A percentile compares a stretch with the other conserved stretches of the same genome.
Conservation (phyloP, 2,888 invertebrate genomes). For the Leptinotarsa tumamoca region DNA sequence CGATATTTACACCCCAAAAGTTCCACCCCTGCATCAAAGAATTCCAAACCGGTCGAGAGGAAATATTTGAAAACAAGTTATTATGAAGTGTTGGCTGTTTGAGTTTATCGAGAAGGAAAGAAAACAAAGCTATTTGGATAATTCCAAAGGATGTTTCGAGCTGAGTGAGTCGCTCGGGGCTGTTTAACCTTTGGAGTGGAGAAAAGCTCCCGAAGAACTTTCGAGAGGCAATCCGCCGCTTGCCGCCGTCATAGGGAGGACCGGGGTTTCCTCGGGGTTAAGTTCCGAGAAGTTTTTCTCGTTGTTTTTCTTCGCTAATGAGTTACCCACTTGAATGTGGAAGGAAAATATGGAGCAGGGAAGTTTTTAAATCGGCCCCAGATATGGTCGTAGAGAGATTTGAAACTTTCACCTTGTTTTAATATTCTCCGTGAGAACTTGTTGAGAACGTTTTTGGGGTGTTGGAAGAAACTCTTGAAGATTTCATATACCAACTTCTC, state of each 20-base stretch:
- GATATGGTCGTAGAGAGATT: background rate
- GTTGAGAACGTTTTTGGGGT: background rate
- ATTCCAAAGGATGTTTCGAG: constrained; percentile 52
- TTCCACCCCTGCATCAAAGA: background rate
- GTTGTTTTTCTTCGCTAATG: constrained; percentile 19
- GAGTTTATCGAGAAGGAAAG: constrained; percentile 16
- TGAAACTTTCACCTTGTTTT: background rate
- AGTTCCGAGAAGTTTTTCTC: background rate
- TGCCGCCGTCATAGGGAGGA: background rate
- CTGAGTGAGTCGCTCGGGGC: constrained; percentile 46
- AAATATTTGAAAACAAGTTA: constrained; percentile 37
- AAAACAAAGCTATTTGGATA: constrained; percentile 53
- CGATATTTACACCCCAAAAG: background rate
- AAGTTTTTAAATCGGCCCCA: background rate
- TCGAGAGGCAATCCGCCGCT: constrained; percentile 3
- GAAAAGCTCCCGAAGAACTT: constrained; percentile 42
- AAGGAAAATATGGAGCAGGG: constrained; percentile 13
- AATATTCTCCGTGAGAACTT: background rate
- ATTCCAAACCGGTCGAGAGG: background rate
- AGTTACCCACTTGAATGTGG: constrained; percentile 15
- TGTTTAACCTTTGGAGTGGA: constrained; percentile 48
- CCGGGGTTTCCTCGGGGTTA: background rate
- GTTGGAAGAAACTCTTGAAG: background rate
- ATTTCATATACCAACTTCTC: too few species aligned
- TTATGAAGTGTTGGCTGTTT: constrained; percentile 39